A percentile compares a stretch with the other conserved stretches of the same genome.
Conservation (phyloP, 2,797 vertebrate genomes). For the Ataeniobius toweri region DNA sequence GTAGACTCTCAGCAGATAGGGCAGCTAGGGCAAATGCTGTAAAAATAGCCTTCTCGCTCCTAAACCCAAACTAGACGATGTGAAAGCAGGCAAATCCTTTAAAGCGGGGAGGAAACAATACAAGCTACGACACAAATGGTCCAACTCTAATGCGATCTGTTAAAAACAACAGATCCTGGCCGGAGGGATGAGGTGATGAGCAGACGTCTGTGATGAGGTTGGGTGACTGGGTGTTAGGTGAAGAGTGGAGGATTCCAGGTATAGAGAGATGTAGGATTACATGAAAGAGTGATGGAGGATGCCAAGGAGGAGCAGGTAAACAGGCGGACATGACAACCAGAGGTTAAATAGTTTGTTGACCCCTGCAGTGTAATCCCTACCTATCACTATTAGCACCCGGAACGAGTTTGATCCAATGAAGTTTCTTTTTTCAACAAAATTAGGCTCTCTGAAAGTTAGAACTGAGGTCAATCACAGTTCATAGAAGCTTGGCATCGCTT, state of each 20-base stretch:
- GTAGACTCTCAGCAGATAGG: conserved; percentile 11
- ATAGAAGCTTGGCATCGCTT: no score
- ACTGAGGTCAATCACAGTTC: background rate
- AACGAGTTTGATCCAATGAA: conserved; percentile 1
- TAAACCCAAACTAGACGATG: conserved; percentile 1
- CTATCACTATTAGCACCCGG: background rate
- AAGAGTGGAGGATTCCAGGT: conserved; percentile 15
- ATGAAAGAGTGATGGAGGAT: conserved; percentile 21
- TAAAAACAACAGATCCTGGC: conserved; percentile 14
- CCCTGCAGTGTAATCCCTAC: conserved; percentile 2
- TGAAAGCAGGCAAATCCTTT: conserved; percentile 31
- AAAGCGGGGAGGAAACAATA: conserved; percentile 15
- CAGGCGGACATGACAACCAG: background rate
- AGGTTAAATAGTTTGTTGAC: conserved; percentile 18
- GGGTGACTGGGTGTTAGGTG: conserved; percentile 7
- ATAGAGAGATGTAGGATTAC: conserved; percentile 36
- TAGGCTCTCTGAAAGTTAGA: background rate
- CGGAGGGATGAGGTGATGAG: conserved; percentile 10
- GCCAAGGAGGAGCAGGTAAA: conserved; percentile 29
- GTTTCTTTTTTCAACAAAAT: background rate
- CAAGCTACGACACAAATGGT: conserved; percentile 2
- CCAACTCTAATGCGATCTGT: conserved; percentile 9
- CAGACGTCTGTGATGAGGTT: conserved; percentile 1
- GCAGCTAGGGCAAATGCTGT: conserved; percentile 12
- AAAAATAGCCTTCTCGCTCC: conserved; percentile 11